These are phyloP conservation scores for Lepidocolaptes lacrymiger DNA, from an alignment of 2,797 vertebrate genomes.

Conservation along the genomic window DNA sequence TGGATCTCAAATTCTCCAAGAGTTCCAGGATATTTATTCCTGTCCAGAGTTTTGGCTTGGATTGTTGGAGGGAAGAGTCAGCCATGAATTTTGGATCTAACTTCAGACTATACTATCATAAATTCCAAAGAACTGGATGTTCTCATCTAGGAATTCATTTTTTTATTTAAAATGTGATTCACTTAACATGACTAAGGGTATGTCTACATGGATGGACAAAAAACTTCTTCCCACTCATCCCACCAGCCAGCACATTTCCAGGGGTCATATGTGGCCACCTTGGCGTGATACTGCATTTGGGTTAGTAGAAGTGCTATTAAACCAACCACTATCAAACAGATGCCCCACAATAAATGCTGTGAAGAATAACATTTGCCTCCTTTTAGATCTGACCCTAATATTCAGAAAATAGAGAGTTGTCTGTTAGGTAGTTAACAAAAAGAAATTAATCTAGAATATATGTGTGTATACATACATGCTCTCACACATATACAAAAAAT, in stretches of 20 bases:
- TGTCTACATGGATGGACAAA: conserved; percentile 35
- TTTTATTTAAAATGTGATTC: conserved; percentile 46
- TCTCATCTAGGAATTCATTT: conserved; percentile 38
- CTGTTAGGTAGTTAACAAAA: not conserved
- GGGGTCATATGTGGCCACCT: not conserved
- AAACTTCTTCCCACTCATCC: not conserved
- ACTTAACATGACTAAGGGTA: conserved; percentile 52
- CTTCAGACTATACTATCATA: conserved; percentile 44
- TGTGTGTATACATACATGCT: not conserved
- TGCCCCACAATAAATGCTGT: not conserved
- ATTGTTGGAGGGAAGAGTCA: not conserved
- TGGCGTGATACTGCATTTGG: not conserved
- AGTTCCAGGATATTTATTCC: conserved; percentile 50
- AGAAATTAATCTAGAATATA: not conserved
- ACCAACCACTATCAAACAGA: not conserved
- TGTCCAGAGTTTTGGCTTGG: conserved; percentile 34
- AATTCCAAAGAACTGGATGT: conserved; percentile 60
- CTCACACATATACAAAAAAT: not conserved
- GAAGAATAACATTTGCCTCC: not conserved
- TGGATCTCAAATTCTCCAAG: conserved; percentile 22
- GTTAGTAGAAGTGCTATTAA: not conserved
- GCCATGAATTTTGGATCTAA: conserved; percentile 52
- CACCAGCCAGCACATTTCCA: not conserved
- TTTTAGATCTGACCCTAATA: not conserved
- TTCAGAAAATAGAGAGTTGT: not conserved